Evolutionary conservation across 1,140 invertebrate species (phyloP), one percentile per base, ranked within the genome.

Genomic region (Aphaenogaster ashmeadi): DNA sequence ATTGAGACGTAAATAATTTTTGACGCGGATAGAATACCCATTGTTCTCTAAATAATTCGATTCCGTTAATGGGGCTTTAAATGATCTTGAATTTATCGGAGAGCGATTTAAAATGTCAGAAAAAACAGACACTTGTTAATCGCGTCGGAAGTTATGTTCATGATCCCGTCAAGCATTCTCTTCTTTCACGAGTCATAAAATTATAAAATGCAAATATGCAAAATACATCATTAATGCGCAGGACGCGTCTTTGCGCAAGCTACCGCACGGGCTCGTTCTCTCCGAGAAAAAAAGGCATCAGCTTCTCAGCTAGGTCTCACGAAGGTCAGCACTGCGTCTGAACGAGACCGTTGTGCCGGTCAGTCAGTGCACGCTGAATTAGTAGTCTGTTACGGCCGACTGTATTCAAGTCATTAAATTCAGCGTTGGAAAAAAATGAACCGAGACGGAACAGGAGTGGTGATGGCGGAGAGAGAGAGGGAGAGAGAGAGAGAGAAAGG

Each of bases 321-420:
- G 54, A 84, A 74, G 54, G 80, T 74, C 80, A 60, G 50, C 54
- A 13, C 6, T 2, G 52, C 41, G 67, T 74, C 69, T 84, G 69
- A 84, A 84, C 54, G 80, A 74, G 80, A 84, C 27, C 80, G 69
- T 84, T 84, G 80, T 84, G 69, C 41, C 54, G 38, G 21, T 47
- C 50, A 52, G 38, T 47, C 67, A n/a, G 67, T 60, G 54, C 74
- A 58, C 13, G 80, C 4, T 84, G 80, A 84, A 84, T 84, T 84
- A 84, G 33, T 38, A 36, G 69, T 84, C 80, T 84, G 69, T 84
- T 83, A 84, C 27, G 27, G 41, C 21, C 67, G 62, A 74, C 69
- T 74, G 69, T 75, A 62, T 62, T 84, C 58, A 84, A 84, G 69
- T 84, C 41, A 60, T 75, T 75, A 84, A 84, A 62, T 74, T 13